Base-by-base conservation (phyloP, 2,888 invertebrate species). In the Thecophora atra region DNA sequence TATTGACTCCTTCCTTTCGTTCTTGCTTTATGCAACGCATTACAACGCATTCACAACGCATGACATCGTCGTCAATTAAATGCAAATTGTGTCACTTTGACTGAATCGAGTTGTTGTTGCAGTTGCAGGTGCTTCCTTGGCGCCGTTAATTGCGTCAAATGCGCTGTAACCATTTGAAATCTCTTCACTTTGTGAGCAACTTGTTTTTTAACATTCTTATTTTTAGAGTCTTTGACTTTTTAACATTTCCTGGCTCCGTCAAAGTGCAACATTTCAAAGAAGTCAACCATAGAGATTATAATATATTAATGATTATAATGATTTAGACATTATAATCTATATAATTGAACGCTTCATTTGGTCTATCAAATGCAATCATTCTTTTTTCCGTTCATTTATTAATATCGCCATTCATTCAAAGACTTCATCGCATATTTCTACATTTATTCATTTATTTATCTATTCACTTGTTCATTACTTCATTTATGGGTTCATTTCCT, bases 81-180 rank as follows among this genome's bases (percentile, higher is more conserved):
- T 51, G 51, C 37, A 63, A 70, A 70, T 51, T 70, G 70, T 63
- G 62, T 52, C 62, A 70, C 30, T 70, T 70, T 70, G 28, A 67
- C 60, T 60, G 62, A 51, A 62, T 58, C 37, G 72, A 67, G 72
- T 63, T 60, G 26, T 65, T 63, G 70, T 66, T 70, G 62, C 54
- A 69, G 70, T 74, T 30, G 42, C 68, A 68, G 68, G 68, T 69
- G 69, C 69, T 69, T 60, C 62, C 60, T 69, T 28, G 69, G 28
- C 51, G 51, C 44, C 58, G 69, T 54, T 69, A 69, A 69, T 69
- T 69, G 69, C 69, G 69, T 69, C 51, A 69, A 69, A 60, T 69
- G 69, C 69, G 68, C 42, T 26, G 54, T 30, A 44, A 64, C 19
- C 21, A 24, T 47, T 64, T 64, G 47, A 47, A 64, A 63, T 15